A percentile compares a stretch with the other conserved stretches of the same genome.
Evolutionary conservation across 2,888 invertebrate species (phyloP).

Genomic region (Prosapia bicincta): DNA sequence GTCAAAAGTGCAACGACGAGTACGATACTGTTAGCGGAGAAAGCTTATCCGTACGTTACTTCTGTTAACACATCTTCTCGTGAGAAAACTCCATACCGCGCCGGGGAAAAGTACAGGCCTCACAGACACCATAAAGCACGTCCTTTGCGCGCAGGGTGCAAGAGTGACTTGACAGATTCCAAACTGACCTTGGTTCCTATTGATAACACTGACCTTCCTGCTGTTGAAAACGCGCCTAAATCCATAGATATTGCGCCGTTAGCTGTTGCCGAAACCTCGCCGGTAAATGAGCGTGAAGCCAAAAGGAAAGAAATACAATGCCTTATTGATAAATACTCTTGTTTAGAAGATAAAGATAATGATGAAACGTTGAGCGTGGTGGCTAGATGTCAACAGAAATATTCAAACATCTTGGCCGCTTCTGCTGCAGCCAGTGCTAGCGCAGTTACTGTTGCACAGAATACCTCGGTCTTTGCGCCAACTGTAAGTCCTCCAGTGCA

Average conservation of each 20-base stretch:
- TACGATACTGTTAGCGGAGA: constrained; percentile 67
- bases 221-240: neutral
- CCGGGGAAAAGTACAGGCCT: constrained; percentile 41
- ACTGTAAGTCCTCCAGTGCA: constrained; percentile 16
- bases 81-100: constrained; percentile 61
- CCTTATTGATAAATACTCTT: constrained; percentile 77
- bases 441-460: neutral
- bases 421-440: neutral
- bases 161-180: constrained; percentile 19
- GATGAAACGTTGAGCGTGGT: constrained; percentile 39
- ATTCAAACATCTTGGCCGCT: constrained; percentile 35
- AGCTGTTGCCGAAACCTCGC: constrained; percentile 6
- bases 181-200: constrained; percentile 4
- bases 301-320: constrained; percentile 80
- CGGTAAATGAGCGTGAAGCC: constrained; percentile 67
- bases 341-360: constrained; percentile 58
- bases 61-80: constrained; percentile 43
- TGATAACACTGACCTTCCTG: neutral
- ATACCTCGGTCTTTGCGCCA: neutral
- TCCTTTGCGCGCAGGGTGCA: constrained; percentile 48
- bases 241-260: neutral
- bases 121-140: constrained; percentile 50
- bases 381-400: constrained; percentile 41
- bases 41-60: constrained; percentile 57
- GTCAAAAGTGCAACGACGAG: constrained; percentile 62